Evolutionary conservation across 2,113 vertebrate genomes (phyloP).

Genomic region (Corythornis vintsioides): DNA sequence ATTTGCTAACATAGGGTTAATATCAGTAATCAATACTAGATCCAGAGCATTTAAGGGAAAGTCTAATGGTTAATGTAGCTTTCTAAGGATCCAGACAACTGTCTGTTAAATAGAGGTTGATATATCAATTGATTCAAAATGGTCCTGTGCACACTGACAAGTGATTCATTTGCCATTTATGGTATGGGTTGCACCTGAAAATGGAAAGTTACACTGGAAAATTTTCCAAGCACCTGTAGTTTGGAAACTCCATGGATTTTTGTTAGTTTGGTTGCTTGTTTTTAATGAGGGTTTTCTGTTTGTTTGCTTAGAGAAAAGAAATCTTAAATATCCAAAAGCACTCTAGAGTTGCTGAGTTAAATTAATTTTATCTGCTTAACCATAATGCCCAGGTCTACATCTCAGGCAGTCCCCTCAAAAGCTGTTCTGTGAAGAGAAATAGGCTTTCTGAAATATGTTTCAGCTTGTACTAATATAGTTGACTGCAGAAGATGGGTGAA

Average conservation of each 20-base stretch:
- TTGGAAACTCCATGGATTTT: neutral
- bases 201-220: neutral
- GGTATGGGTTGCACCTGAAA: neutral
- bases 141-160: neutral
- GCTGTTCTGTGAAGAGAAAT: neutral
- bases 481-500: neutral
- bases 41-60: neutral
- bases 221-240: accelerated
- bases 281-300: neutral
- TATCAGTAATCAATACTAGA: neutral
- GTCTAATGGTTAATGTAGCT: neutral
- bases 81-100: neutral
- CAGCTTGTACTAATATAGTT: neutral
- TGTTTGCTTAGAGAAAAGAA: neutral
- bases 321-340: neutral
- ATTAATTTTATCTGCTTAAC: neutral
- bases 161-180: neutral
- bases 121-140: neutral
- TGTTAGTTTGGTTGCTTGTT: neutral
- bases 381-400: neutral
- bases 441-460: neutral
- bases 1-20: neutral
- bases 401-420: neutral
- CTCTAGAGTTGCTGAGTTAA: neutral
- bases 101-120: neutral